Evolutionary conservation across 1,140 invertebrate genomes (phyloP).

Genomic region (Harpegnathos saltator): DNA sequence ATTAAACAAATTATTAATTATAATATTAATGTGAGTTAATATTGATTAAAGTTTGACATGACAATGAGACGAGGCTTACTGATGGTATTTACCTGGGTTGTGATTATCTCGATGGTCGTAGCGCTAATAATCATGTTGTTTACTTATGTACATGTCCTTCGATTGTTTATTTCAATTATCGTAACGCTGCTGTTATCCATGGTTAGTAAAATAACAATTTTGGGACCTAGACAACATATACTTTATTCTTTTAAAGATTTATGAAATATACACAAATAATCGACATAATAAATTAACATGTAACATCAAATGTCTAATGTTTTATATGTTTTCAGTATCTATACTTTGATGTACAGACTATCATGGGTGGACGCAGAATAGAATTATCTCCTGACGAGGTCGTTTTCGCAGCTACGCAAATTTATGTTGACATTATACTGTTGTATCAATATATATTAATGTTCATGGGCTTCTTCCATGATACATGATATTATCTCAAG

Average conservation of each 20-base stretch:
- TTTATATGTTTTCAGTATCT: slow-evolving; percentile 86
- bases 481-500: neutral
- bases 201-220: slow-evolving; percentile 57
- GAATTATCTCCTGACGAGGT: slow-evolving; percentile 89
- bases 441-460: slow-evolving; percentile 89
- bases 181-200: slow-evolving; percentile 83
- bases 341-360: slow-evolving; percentile 89
- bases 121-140: slow-evolving; percentile 81
- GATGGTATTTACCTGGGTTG: slow-evolving; percentile 84
- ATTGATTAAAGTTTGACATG: slow-evolving; percentile 87
- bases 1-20: too few relatives aligned
- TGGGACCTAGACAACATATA: neutral
- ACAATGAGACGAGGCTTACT: slow-evolving; percentile 86
- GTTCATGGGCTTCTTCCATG: slow-evolving; percentile 63
- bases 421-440: slow-evolving; percentile 89
- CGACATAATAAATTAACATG: neutral
- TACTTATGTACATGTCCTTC: slow-evolving; percentile 74
- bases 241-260: neutral
- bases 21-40: neutral
- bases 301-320: slow-evolving; percentile 3
- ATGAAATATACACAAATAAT: neutral
- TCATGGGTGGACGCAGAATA: slow-evolving; percentile 89
- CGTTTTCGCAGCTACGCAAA: slow-evolving; percentile 87
- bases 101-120: slow-evolving; percentile 86
- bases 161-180: slow-evolving; percentile 84